A percentile compares a stretch with the other conserved stretches of the same genome.
These are phyloP conservation scores for Caerostris extrusa DNA, from an alignment of 1,140 invertebrate genomes.

Conservation along the genomic window DNA sequence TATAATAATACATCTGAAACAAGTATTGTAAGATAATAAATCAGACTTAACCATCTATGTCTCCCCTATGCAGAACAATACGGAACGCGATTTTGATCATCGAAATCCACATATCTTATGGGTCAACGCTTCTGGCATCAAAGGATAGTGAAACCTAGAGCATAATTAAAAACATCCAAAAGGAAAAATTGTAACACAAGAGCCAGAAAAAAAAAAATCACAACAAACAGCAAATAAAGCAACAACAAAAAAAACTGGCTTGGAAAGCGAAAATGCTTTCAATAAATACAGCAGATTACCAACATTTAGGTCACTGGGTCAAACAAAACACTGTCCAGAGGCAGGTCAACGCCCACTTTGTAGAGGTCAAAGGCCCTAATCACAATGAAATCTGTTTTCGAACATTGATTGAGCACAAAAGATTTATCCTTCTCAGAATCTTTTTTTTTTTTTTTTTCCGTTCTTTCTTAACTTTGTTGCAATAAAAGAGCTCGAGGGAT, in stretches of 20 bases:
- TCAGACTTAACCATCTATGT: not conserved
- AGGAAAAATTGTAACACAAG: not conserved
- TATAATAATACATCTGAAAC: not conserved
- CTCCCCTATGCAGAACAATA: not conserved
- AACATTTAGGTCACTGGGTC: slow-evolving; percentile 21
- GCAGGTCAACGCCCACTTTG: slow-evolving; percentile 50
- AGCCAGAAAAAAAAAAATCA: not conserved
- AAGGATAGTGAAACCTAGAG: slow-evolving; percentile 33
- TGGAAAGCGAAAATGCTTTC: slow-evolving; percentile 48
- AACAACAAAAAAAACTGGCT: not conserved
- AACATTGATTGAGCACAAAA: not conserved
- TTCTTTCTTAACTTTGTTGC: too few relatives aligned
- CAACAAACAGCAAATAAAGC: not conserved
- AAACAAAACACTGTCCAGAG: slow-evolving; percentile 20
- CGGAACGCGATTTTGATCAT: not conserved
- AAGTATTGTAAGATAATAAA: not conserved
- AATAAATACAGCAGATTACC: not conserved
- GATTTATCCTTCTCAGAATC: not conserved
- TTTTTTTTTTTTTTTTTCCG: too few relatives aligned
- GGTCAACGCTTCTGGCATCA: not conserved
- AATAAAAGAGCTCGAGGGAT: too few relatives aligned
- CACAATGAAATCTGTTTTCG: not conserved
- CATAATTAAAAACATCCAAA: slow-evolving; percentile 33
- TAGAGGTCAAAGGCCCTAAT: slow-evolving; percentile 33
- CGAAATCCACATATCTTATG: slow-evolving; percentile 6